Evolutionary conservation across 2,113 vertebrate species (phyloP), one percentile per base, ranked within the genome.

Genomic region (Poeciliopsis prolifica): DNA sequence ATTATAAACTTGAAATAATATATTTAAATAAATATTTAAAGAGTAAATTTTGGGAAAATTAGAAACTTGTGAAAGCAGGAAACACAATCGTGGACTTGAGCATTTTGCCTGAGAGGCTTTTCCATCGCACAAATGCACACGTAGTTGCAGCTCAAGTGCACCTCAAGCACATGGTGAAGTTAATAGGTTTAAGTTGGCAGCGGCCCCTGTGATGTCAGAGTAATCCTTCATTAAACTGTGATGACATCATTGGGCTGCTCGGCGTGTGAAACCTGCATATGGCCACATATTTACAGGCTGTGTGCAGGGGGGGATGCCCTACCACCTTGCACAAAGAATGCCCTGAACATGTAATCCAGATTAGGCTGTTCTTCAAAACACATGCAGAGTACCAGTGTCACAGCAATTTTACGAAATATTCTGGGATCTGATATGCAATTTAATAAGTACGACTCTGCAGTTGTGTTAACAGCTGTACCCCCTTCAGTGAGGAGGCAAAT

Each of bases 111-210:
- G 48, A 64, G 31, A 70, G 72, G 67, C 78, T 79, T 62, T 73
- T 70, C 71, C 60, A 82, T 60, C 28, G 73, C 62, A 77, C 81
- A 86, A 77, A 75, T 40, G 62, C 69, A 63, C 79, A 75, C 68
- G 61, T 79, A 76, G 44, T 65, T 77, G 70, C 12, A 61, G 79
- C 83, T 81, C 76, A 30, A 77, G 80, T 40, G 82, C 48, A 82
- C 72, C 2, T 48, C 44, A 29, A 84, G 87, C 89, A 88, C 89
- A 91, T 77, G 85, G 82, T 75, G 70, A 76, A 54, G 82, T 83
- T 93, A 92, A 92, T 87, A 85, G 90, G 92, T 90, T 93, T 91
- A 93, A 83, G 72, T 81, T 89, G 90, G 86, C 88, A 82, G 72
- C 58, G 3, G 68, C 77, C 86, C 86, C 73, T 30, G 69, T 93